Conservation (phyloP, 2,797 vertebrate genomes). For the Gastrophryne carolinensis region DNA sequence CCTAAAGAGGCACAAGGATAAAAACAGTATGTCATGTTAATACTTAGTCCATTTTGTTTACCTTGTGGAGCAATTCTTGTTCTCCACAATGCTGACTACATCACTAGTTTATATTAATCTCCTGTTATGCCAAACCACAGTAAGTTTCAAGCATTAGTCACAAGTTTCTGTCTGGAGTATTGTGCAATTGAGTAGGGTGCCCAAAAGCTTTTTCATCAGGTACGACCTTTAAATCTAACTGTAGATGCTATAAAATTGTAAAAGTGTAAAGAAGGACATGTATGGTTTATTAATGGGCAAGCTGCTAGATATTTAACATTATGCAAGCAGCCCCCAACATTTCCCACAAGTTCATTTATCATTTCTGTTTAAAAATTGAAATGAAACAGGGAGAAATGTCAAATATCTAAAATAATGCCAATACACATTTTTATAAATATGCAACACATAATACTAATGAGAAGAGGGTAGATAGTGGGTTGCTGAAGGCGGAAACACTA, state of each 20-base stretch:
- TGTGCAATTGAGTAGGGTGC: not conserved
- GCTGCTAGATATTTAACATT: not conserved
- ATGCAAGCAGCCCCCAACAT: not conserved
- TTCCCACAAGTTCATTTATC: not conserved
- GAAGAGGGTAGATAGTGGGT: too few relatives aligned
- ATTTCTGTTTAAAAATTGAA: not conserved
- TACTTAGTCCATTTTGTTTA: not conserved
- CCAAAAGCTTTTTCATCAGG: not conserved
- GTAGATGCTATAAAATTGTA: too few relatives aligned
- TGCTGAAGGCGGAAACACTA: too few relatives aligned
- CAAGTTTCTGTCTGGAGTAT: conserved; percentile 41
- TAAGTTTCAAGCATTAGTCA: conserved; percentile 49
- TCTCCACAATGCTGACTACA: not conserved
- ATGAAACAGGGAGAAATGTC: not conserved
- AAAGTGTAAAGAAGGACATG: not conserved
- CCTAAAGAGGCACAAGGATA: not conserved
- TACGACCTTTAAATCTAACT: not conserved
- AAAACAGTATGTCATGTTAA: not conserved
- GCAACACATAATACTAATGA: too few relatives aligned
- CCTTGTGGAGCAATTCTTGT: not conserved
- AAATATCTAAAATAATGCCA: too few relatives aligned
- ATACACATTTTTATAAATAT: too few relatives aligned
- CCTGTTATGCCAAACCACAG: conserved; percentile 33
- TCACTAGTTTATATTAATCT: conserved; percentile 5
- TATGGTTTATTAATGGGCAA: not conserved